Evolutionary conservation across 2,888 invertebrate genomes (phyloP), one percentile per base, ranked within the genome.

Genomic region (Habroteleia sp.): DNA sequence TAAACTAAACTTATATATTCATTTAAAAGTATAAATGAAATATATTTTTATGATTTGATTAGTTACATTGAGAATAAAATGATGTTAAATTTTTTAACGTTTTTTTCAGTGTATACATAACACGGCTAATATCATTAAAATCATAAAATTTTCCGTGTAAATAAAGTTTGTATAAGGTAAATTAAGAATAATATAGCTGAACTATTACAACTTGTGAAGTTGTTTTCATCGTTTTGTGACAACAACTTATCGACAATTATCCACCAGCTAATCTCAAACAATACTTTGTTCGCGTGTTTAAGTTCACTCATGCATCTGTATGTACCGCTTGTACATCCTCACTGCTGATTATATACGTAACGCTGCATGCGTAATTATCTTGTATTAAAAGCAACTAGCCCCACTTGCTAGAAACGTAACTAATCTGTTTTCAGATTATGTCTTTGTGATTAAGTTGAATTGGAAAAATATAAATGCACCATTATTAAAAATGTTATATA

Each of bases 251-350:
- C 25, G 25, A 1, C 25, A 79, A 79, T 82, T 80, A 85, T 84
- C 82, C 81, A 46, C 71, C 63, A 62, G 68, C 77, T 74, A 84
- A 84, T 85, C 83, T 80, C 69, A 77, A 82, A 81, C 83, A 84
- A 83, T 82, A 79, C 69, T 65, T 33, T 74, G 75, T 79, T 85
- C 81, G 83, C 84, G 84, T 84, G 84, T 77, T 77, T 54, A 68
- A 46, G 50, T 42, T 44, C 62, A 33, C 39, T 33, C 33, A 33
- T 13, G 13, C 33, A 60, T 63, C 37, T 75, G 23, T 39, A 52
- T 52, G 27, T 37, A 37, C 74, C 72, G 76, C 58, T 8, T 37
- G 77, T 76, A 76, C 74, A 76, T 46, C 25, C 65, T 63, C 63
- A 65, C 48, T 58, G 17, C 65, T 56, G 54, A 16, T 41, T 52